phyloP scores from a whole-genome alignment of 2,797 vertebrate species.

The Delichon dasypus region DNA sequence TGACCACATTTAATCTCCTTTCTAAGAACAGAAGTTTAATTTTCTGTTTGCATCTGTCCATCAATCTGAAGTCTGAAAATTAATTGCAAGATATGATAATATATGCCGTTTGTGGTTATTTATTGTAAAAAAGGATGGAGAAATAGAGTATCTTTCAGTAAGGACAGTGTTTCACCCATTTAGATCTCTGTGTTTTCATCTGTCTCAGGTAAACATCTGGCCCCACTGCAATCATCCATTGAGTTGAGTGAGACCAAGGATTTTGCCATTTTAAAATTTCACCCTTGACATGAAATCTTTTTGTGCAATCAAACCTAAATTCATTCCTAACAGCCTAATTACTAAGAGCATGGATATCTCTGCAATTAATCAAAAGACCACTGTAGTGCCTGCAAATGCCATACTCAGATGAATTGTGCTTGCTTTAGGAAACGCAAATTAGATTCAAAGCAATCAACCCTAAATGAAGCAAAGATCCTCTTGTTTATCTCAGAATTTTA shows the following conservation, averaged over 20 bases:
- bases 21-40: slow-evolving; percentile 7
- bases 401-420: background rate
- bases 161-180: background rate
- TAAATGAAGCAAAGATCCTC: background rate
- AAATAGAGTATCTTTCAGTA: background rate
- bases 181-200: background rate
- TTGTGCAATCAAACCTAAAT: background rate
- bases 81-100: background rate
- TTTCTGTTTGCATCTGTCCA: slow-evolving; percentile 8
- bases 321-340: background rate
- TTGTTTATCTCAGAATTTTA: background rate
- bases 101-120: background rate
- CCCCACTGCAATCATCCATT: background rate
- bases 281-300: background rate
- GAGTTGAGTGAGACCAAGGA: background rate
- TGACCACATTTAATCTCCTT: background rate
- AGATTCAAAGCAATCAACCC: background rate
- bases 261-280: background rate
- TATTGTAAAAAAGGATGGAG: background rate
- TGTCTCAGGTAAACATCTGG: background rate
- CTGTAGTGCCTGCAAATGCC: background rate
- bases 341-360: background rate
- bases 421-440: background rate
- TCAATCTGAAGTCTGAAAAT: slow-evolving; percentile 2
- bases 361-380: background rate